A percentile compares a stretch with the other conserved stretches of the same genome.
Conservation (phyloP, 2,797 vertebrate genomes). For the Mionectes olivaceus region DNA sequence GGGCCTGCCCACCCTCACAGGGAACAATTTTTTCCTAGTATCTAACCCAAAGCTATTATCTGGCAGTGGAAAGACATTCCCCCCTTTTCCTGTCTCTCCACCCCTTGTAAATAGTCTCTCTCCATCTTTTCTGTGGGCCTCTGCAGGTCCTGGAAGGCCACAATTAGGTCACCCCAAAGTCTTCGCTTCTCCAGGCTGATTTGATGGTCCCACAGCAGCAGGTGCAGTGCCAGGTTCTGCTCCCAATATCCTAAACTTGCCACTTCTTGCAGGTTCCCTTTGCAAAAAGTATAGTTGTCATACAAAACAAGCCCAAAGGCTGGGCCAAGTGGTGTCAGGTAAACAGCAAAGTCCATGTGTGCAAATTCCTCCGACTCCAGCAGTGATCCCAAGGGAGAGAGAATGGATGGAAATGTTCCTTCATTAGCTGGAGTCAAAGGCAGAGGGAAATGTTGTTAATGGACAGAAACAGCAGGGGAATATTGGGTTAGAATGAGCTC, state of each 20-base stretch:
- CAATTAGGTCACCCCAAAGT: too few relatives aligned
- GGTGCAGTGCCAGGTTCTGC: not conserved
- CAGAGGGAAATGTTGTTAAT: not conserved
- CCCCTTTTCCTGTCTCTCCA: not conserved
- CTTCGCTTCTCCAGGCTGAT: not conserved
- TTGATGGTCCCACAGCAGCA: not conserved
- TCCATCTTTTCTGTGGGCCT: not conserved
- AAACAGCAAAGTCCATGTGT: not conserved
- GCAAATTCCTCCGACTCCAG: not conserved
- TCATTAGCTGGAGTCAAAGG: not conserved
- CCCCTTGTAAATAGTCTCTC: not conserved
- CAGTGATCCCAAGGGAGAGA: not conserved
- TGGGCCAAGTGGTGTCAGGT: not conserved
- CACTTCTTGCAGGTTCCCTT: not conserved
- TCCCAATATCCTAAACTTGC: not conserved
- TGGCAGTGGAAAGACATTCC: not conserved
- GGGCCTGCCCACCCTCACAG: too few relatives aligned
- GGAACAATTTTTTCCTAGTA: too few relatives aligned
- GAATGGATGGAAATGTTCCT: not conserved
- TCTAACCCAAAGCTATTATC: rapidly evolving
- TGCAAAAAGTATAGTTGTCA: rapidly evolving
- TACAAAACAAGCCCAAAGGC: not conserved
- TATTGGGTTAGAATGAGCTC: not conserved
- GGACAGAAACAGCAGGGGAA: not conserved
- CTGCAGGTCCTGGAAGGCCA: not conserved